Base-by-base conservation (phyloP, 2,888 invertebrate species). In the Lycia hirtaria region DNA sequence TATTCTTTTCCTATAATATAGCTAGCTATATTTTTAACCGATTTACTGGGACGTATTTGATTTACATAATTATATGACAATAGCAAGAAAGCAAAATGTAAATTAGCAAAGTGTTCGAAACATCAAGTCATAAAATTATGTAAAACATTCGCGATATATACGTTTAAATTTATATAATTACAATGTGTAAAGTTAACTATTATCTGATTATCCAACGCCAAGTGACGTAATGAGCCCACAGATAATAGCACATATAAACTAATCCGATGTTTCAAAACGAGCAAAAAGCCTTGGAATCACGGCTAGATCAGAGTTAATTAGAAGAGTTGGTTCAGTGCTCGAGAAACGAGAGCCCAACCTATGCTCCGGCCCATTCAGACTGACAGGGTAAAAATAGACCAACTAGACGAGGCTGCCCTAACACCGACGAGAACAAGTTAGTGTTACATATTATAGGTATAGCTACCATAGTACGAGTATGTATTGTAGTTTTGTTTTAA, bases 341-440 rank as follows among this genome's bases (percentile, higher is more conserved):
- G 35, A 79, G 75, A 72, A 60, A 49, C 26, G 35, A 79, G 75
- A 72, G 60, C 65, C 67, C 71, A 75, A 83, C 81, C 80, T 81
- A 76, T 83, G 79, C 83, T 80, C 82, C 76, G 76, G 69, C 73
- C 74, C 81, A 76, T 80, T 83, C 81, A 73, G 68, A 75, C 82
- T 79, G 86, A 80, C 83, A 73, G 76, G 68, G 74, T 79, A 83
- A 84, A 88, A 89, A 88, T 87, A 88, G 83, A 83, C 63, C 56
- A 62, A 54, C 62, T 69, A 64, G 66, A 69, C 67, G 61, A 56
- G 65, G 64, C 35, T 50, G 2, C 33, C 30, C 4, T 83, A 52
- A 86, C 86, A 87, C 85, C 73, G 80, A 56, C 3, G 17, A 14
- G 30, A 24, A 19, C n/a, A 9, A n/a, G n/a, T 24, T n/a, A n/a